Conservation (phyloP, 2,888 invertebrate species). For the Phoronis australis region DNA sequence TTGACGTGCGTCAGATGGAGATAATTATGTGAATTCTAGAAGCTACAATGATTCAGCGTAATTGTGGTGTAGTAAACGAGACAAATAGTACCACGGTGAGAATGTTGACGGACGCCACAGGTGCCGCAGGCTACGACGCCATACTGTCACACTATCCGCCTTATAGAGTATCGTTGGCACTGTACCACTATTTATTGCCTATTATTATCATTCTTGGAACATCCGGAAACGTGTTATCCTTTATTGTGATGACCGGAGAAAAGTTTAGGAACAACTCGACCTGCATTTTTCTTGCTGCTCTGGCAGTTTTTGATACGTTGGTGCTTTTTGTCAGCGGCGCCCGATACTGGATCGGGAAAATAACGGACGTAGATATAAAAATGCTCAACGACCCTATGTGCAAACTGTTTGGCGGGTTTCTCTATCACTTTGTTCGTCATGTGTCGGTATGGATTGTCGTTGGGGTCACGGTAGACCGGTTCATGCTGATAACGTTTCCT, state of each 20-base stretch:
- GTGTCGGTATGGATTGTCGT: slow-evolving; percentile 11
- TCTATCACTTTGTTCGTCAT: slow-evolving; percentile 14
- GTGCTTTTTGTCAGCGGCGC: slow-evolving; percentile 7
- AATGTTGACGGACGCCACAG: too few relatives aligned
- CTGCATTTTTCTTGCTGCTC: slow-evolving; percentile 14
- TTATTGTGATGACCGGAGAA: slow-evolving; percentile 4
- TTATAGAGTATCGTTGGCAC: neutral
- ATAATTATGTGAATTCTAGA: too few relatives aligned
- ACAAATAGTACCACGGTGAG: too few relatives aligned
- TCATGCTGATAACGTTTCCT: slow-evolving; percentile 12
- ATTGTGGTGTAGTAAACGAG: too few relatives aligned
- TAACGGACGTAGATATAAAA: neutral
- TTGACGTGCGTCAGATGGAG: too few relatives aligned
- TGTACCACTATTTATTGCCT: neutral
- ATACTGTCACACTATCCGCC: neutral
- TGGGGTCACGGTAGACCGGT: slow-evolving; percentile 15
- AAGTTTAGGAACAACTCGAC: slow-evolving; percentile 10
- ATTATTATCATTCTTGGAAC: slow-evolving; percentile 8
- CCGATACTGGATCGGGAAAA: neutral
- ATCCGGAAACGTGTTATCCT: slow-evolving; percentile 11
- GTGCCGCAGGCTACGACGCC: neutral
- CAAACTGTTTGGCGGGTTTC: slow-evolving; percentile 7
- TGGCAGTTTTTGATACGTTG: slow-evolving; percentile 11
- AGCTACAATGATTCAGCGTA: too few relatives aligned
- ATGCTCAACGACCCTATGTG: slow-evolving; percentile 8